Conservation (phyloP, 1,140 invertebrate species). For the Drosophila kikkawai region DNA sequence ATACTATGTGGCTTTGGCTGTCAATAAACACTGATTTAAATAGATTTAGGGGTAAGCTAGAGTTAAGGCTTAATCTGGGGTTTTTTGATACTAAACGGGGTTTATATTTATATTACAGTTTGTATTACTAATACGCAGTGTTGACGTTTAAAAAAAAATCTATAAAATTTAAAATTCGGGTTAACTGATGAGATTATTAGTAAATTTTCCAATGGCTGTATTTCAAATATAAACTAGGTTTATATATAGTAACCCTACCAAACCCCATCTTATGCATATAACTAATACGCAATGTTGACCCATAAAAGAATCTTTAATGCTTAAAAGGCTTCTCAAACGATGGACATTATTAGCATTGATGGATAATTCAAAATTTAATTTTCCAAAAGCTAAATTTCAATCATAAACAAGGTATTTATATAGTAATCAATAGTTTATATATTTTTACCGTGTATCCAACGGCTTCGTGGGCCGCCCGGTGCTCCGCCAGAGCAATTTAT, state of each 20-base stretch:
- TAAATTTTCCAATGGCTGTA: too few species aligned
- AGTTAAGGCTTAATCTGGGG: background rate
- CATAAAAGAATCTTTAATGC: too few species aligned
- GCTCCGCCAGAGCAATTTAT: conserved; percentile 70
- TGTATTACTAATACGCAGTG: background rate
- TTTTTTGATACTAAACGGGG: background rate
- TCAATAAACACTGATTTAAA: background rate
- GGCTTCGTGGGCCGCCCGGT: conserved; percentile 16
- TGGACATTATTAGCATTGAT: too few species aligned
- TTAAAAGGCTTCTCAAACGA: too few species aligned
- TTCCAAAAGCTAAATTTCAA: background rate
- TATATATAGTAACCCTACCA: too few species aligned
- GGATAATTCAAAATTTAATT: too few species aligned
- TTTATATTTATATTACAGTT: background rate
- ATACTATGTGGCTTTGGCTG: background rate
- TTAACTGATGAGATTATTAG: too few species aligned
- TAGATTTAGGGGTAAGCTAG: background rate
- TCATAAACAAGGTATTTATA: background rate
- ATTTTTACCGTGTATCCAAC: conserved; percentile 21
- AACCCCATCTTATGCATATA: background rate
- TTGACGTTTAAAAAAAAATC: background rate
- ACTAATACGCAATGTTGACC: background rate
- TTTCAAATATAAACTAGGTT: background rate
- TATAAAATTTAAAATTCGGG: too few species aligned
- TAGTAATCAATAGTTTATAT: background rate